phyloP scores from a whole-genome alignment of 2,113 vertebrate genomes.

The Salvator merianae region DNA sequence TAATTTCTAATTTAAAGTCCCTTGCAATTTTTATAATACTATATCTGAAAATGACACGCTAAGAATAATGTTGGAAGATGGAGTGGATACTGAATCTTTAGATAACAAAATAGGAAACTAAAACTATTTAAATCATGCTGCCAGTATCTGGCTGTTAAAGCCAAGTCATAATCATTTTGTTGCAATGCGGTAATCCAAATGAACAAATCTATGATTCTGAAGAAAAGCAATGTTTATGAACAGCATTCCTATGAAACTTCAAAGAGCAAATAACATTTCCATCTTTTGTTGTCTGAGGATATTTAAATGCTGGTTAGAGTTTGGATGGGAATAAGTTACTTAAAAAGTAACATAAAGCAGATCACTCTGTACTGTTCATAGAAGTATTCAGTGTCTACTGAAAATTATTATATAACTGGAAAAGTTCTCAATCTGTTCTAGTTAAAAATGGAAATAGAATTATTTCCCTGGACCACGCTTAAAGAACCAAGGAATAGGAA shows the following conservation, averaged over 20 bases:
- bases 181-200: background rate
- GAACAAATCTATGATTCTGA: background rate
- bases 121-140: background rate
- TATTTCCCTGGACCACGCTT: background rate
- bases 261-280: background rate
- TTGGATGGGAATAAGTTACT: slow-evolving; percentile 19
- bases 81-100: too few species aligned
- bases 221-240: slow-evolving; percentile 5
- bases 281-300: background rate
- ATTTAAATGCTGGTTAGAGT: slow-evolving; percentile 8
- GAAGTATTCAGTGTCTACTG: slow-evolving; percentile 3
- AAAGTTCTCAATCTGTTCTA: background rate
- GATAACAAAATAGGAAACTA: background rate
- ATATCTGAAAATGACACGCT: background rate
- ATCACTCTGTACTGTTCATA: background rate
- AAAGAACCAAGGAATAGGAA: background rate
- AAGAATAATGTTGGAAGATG: background rate
- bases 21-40: too few species aligned
- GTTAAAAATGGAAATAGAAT: background rate
- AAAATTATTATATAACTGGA: background rate
- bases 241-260: background rate
- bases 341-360: slow-evolving; percentile 13
- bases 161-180: background rate
- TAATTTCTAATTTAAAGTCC: background rate
- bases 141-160: background rate